These are phyloP conservation scores for Carapus acus DNA, from an alignment of 2,797 vertebrate genomes.

Conservation along the genomic window DNA sequence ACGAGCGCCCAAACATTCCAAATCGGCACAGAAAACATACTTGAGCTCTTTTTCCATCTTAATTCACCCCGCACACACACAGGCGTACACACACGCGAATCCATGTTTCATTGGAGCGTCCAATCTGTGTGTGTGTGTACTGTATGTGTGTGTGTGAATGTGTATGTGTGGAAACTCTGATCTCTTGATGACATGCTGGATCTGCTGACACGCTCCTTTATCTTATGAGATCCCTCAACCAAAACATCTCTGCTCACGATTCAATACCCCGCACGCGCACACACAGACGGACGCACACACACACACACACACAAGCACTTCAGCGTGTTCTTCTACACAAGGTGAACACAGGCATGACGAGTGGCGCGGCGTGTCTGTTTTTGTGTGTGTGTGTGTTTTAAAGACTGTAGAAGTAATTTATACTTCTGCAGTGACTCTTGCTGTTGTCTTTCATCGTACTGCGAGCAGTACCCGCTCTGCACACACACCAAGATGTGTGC, in stretches of 20 bases:
- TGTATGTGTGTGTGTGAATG: constrained; percentile 14
- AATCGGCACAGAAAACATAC: constrained; percentile 38
- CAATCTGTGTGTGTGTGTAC: constrained; percentile 50
- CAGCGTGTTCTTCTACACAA: constrained; percentile 22
- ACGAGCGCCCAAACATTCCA: constrained; percentile 51
- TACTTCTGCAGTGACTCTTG: background rate
- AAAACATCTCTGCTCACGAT: constrained; percentile 11
- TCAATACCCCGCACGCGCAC: constrained; percentile 36
- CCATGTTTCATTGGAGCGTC: constrained; percentile 25
- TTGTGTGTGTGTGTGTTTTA: constrained; percentile 24
- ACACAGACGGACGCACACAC: constrained; percentile 23
- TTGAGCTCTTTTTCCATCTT: constrained; percentile 24
- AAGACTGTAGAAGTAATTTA: too few species aligned
- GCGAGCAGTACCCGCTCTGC: background rate
- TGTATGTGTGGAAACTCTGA: constrained; percentile 46
- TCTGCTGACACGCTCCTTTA: constrained; percentile 35
- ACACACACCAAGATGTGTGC: background rate
- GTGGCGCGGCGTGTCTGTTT: constrained; percentile 10
- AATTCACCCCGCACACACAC: constrained; percentile 26
- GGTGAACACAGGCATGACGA: constrained; percentile 33
- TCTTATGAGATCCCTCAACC: constrained; percentile 8
- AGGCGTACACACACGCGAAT: background rate
- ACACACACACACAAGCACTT: constrained; percentile 21
- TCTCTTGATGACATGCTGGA: constrained; percentile 43
- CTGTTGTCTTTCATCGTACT: constrained; percentile 10